These are phyloP conservation scores for Oscheius sp. DNA, from an alignment of 2,888 invertebrate genomes.

Conservation along the genomic window DNA sequence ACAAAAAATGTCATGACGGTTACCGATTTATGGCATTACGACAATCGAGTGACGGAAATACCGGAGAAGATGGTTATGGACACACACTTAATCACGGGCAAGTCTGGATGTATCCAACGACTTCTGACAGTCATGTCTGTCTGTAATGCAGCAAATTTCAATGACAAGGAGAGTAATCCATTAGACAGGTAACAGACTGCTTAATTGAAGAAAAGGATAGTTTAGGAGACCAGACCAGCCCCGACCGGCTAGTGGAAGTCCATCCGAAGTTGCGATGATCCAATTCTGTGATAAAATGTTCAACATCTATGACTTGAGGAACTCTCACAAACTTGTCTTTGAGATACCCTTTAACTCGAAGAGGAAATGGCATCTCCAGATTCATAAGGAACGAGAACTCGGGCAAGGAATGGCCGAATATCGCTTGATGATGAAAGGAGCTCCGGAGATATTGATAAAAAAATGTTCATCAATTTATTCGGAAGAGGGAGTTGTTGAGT, in stretches of 20 bases:
- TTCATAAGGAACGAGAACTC: slow-evolving; percentile 18
- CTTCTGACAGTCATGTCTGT: slow-evolving; percentile 33
- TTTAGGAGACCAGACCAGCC: slow-evolving; percentile 5
- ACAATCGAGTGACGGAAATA: slow-evolving; percentile 33
- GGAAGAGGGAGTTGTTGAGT: slow-evolving; percentile 13
- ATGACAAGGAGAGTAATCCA: slow-evolving; percentile 9
- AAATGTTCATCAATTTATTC: slow-evolving; percentile 30
- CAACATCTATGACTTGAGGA: not conserved
- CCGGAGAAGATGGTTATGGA: slow-evolving; percentile 16
- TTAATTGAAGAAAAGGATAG: too few relatives aligned
- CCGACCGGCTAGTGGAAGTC: slow-evolving; percentile 12
- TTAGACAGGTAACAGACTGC: too few relatives aligned
- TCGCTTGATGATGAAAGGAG: slow-evolving; percentile 40
- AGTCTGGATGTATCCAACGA: slow-evolving; percentile 2
- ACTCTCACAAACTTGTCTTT: slow-evolving; percentile 12
- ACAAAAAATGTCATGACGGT: slow-evolving; percentile 55
- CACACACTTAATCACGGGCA: not conserved
- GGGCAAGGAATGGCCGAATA: slow-evolving; percentile 32
- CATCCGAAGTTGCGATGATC: slow-evolving; percentile 27
- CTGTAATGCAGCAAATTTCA: slow-evolving; percentile 35
- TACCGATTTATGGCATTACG: slow-evolving; percentile 46
- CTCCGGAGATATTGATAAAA: slow-evolving; percentile 37
- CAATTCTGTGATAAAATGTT: slow-evolving; percentile 8
- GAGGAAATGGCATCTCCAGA: slow-evolving; percentile 34
- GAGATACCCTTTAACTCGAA: slow-evolving; percentile 26